These are phyloP conservation scores for Panagrolaimus sp. DNA, from an alignment of 1,140 invertebrate species.

Conservation along the genomic window DNA sequence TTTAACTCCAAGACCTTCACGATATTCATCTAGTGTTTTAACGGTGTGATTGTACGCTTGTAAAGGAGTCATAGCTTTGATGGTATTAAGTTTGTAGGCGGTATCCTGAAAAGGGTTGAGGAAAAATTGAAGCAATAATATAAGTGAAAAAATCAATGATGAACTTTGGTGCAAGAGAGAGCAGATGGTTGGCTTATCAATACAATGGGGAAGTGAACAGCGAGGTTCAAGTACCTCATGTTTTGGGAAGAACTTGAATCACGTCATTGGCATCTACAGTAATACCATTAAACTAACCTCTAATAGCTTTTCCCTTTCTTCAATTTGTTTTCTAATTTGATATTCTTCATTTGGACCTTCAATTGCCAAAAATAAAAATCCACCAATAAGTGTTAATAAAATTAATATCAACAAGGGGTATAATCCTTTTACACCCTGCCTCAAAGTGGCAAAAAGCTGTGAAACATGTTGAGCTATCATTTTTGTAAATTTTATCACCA, in stretches of 20 bases:
- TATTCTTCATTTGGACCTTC: constrained; percentile 44
- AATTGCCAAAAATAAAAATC: constrained; percentile 37
- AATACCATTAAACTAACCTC: too few relatives aligned
- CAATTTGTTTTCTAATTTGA: constrained; percentile 30
- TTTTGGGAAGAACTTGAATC: too few relatives aligned
- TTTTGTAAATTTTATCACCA: background rate
- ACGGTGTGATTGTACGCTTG: constrained; percentile 45
- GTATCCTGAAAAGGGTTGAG: constrained; percentile 40
- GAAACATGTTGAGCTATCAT: constrained; percentile 21
- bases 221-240: too few relatives aligned
- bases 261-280: too few relatives aligned
- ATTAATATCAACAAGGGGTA: constrained; percentile 33
- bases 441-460: background rate
- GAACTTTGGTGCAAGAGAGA: too few relatives aligned
- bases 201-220: too few relatives aligned
- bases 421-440: constrained; percentile 3
- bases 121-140: too few relatives aligned
- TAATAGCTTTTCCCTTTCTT: constrained; percentile 33
- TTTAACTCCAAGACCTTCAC: constrained; percentile 30
- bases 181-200: too few relatives aligned
- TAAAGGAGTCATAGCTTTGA: constrained; percentile 40
- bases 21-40: constrained; percentile 29
- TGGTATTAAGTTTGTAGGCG: constrained; percentile 40
- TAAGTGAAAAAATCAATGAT: too few relatives aligned
- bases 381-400: constrained; percentile 41